These are phyloP conservation scores for Plebejus argus DNA, from an alignment of 2,888 invertebrate genomes.

Conservation along the genomic window DNA sequence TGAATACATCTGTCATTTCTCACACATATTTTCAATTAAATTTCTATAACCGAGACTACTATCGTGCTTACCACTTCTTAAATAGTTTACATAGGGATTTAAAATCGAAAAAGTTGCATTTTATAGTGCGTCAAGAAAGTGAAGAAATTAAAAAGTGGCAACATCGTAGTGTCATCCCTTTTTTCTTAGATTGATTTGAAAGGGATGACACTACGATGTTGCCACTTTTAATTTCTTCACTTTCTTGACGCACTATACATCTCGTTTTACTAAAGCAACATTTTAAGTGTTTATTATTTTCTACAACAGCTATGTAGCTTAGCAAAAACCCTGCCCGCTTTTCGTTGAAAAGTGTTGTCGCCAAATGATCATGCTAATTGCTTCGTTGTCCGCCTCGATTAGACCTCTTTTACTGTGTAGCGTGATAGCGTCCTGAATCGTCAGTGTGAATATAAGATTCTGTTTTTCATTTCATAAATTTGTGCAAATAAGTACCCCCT, in stretches of 20 bases:
- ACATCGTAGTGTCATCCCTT: too few species aligned
- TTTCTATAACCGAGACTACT: too few species aligned
- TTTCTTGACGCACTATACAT: neutral
- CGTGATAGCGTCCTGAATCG: neutral
- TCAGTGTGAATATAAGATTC: slow-evolving; percentile 20
- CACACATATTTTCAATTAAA: too few species aligned
- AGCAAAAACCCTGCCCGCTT: neutral
- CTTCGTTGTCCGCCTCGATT: slow-evolving; percentile 10
- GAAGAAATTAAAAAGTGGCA: too few species aligned
- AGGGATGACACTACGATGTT: too few species aligned
- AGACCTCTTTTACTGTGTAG: slow-evolving; percentile 18
- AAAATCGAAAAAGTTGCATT: neutral
- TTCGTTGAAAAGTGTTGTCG: neutral
- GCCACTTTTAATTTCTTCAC: too few species aligned
- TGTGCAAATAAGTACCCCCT: neutral
- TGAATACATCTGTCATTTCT: too few species aligned
- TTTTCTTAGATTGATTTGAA: too few species aligned
- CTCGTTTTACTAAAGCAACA: neutral
- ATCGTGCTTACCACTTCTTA: too few species aligned
- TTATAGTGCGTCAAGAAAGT: neutral
- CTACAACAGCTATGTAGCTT: neutral
- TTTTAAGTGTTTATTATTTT: neutral
- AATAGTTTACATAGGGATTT: too few species aligned
- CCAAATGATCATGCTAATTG: slow-evolving; percentile 24
- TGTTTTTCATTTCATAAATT: neutral